Evolutionary conservation across 2,888 invertebrate species (phyloP), one percentile per base, ranked within the genome.

Genomic region (Meiosimyza decipiens): DNA sequence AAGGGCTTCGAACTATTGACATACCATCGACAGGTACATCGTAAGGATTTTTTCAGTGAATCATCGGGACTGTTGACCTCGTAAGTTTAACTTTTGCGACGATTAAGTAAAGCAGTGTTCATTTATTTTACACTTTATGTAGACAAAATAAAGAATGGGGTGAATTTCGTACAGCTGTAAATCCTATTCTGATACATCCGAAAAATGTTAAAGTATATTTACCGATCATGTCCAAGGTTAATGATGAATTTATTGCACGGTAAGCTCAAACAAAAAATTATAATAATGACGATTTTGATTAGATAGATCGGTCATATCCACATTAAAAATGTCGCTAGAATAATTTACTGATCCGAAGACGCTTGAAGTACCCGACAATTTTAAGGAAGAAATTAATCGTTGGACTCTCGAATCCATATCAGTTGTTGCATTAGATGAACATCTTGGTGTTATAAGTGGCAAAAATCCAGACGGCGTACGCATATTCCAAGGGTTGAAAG

Each of bases 101-200:
- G 9, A 55, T 16, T 6, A 33, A 9, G 40, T 7, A 3, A 15
- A 62, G 6, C 13, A 33, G 16, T 62, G 12, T 40, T n/a, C 1
- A 9, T 40, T 13, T n/a, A 16, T 47, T 28, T 62, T 40, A 40
- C n/a, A n/a, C 6, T n/a, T 47, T 12, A 15, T 51, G 2, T 15
- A 77, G 77, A 3, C 77, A 78, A 74, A 93, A 91, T 1, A 88
- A 90, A 15, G 88, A 90, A 76, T 93, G 93, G 93, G 89, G 90
- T 55, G 88, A 90, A 68, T 89, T 93, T 76, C 88, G 93, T 18
- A 89, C 90, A 0, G 91, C 90, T 73, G 91, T 92, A 0, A 92
- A 93, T 83, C 91, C 91, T 67, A 89, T 91, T 51, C 86, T 93
- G 83, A 84, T 93, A 83, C 89, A 91, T 79, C 91, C 92, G 0